Percentiles rank a stretch among this genome's conserved stretches.
Conservation (phyloP, 2,888 invertebrate species). For the Acanthosepion pharaonis region DNA sequence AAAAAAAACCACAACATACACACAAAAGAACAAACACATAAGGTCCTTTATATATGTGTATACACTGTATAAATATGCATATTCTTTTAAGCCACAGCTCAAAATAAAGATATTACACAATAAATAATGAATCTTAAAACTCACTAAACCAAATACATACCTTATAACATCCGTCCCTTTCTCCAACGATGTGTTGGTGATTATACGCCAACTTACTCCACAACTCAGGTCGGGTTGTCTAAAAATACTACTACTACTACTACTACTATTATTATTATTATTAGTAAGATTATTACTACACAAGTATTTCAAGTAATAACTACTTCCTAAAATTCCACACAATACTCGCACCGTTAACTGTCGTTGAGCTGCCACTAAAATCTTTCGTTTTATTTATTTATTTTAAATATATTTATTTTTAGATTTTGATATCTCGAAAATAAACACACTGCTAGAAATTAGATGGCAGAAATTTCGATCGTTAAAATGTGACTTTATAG, state of each 20-base stretch:
- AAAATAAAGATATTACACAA: neutral
- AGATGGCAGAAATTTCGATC: neutral
- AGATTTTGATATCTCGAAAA: neutral
- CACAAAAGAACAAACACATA: neutral
- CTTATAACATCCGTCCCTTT: neutral
- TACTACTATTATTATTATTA: neutral
- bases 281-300: too few species aligned
- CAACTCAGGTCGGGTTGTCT: neutral
- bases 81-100: neutral
- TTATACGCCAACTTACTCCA: neutral
- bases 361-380: neutral
- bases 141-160: neutral
- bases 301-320: neutral
- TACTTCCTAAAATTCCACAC: conserved; percentile 7
- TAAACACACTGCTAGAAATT: conserved; percentile 2
- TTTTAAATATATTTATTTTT: neutral
- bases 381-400: neutral
- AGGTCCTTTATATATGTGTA: neutral
- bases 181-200: neutral
- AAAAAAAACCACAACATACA: neutral
- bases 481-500: neutral
- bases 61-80: neutral
- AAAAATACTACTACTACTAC: neutral
- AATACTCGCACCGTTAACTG: neutral
- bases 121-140: conserved; percentile 4